Percentiles rank a stretch among this genome's conserved stretches.
Conservation (phyloP, 1,140 invertebrate genomes). For the Portunus trituberculatus region DNA sequence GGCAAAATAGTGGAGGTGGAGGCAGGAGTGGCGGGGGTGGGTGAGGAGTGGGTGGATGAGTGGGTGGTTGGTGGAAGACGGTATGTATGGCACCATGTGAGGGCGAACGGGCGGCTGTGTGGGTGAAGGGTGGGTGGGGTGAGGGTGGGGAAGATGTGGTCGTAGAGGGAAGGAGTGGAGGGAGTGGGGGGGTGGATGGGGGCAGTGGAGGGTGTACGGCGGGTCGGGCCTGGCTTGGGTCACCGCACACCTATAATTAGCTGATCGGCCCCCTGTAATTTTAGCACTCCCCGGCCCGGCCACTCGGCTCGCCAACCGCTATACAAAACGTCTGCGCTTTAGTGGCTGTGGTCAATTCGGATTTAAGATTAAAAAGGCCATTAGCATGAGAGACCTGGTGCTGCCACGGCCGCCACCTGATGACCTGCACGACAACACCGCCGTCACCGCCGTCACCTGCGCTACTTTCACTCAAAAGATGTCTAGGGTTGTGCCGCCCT, state of each 20-base stretch:
- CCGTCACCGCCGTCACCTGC: not conserved
- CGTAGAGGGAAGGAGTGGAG: not conserved
- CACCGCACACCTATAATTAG: constrained; percentile 70
- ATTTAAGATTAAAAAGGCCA: constrained; percentile 64
- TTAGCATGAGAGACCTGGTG: constrained; percentile 48
- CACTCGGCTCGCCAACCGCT: constrained; percentile 34
- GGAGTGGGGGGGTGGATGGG: not conserved
- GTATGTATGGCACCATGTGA: constrained; percentile 5
- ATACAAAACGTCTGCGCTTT: constrained; percentile 71
- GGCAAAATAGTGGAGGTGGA: not conserved
- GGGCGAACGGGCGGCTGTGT: not conserved
- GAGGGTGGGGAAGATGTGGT: not conserved
- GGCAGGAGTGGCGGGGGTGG: not conserved
- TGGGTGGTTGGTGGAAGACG: not conserved
- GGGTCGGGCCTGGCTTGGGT: constrained; percentile 54
- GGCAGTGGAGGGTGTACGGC: not conserved
- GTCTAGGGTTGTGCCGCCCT: not conserved
- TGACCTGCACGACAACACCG: not conserved
- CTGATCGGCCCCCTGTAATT: constrained; percentile 63
- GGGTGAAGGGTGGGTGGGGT: not conserved
- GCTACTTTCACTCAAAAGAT: not conserved
- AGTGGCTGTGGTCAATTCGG: constrained; percentile 59
- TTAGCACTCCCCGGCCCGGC: constrained; percentile 61
- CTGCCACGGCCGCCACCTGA: constrained; percentile 50
- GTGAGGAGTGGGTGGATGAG: not conserved